These are phyloP conservation scores for Balaeniceps rex DNA, from an alignment of 2,113 vertebrate genomes.

Conservation along the genomic window DNA sequence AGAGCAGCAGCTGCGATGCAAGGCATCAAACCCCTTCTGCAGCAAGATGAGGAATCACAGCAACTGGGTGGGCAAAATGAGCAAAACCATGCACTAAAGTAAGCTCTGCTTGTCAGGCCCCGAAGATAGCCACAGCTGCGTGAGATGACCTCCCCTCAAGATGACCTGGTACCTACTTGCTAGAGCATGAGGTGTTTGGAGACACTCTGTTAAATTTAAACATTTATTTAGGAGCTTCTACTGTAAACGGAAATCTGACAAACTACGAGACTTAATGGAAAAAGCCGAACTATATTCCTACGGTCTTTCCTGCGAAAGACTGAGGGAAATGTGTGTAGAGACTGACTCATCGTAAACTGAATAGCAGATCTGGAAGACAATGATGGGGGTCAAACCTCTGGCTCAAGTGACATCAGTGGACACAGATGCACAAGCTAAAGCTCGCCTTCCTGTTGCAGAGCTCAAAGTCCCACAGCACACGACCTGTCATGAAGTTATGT, in stretches of 20 bases:
- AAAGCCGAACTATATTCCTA: not conserved
- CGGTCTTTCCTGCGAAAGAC: not conserved
- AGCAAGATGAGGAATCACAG: not conserved
- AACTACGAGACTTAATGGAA: not conserved
- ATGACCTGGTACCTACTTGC: not conserved
- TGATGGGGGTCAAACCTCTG: not conserved
- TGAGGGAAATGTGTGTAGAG: not conserved
- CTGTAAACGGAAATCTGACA: not conserved
- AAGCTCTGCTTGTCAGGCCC: not conserved
- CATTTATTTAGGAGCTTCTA: not conserved
- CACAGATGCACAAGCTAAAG: not conserved
- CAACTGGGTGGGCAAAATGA: not conserved
- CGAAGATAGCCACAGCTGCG: not conserved
- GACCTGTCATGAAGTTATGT: not conserved
- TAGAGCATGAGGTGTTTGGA: not conserved
- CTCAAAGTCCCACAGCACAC: not conserved
- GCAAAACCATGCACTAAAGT: not conserved
- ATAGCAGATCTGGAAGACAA: not conserved
- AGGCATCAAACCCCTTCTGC: accelerated
- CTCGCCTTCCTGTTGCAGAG: not conserved
- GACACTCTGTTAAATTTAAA: not conserved
- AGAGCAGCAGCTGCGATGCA: not conserved
- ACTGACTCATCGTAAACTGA: not conserved
- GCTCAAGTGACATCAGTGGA: not conserved
- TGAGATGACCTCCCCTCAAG: not conserved